Base-by-base conservation (phyloP, 2,888 invertebrate species). In the Helobdella robusta region DNA sequence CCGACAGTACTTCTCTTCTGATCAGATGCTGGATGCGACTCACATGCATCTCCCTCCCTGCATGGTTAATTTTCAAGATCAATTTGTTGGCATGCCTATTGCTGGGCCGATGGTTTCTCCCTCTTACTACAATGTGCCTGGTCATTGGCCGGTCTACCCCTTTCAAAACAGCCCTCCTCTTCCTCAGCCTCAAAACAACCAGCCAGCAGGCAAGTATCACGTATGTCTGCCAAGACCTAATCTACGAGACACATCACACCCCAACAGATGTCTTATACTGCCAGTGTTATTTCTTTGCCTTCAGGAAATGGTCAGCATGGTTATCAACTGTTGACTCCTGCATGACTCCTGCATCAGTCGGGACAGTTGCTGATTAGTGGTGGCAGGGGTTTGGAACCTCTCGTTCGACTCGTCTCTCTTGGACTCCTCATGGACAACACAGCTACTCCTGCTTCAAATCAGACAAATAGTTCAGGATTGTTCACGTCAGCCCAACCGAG, bases 321-420 rank as follows among this genome's bases (percentile, higher is more conserved):
- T 72, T 85, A 84, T 75, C 85, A 86, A 81, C 85, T 87, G 75
- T 84, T 87, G 77, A 32, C 66, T n/a, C 86, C 86, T 72, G 86
- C 87, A 67, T 87, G 86, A n/a, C n/a, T n/a, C 81, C 87, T 87
- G 78, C 85, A 85, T 77, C 85, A 87, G 78, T 87, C 86, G 81
- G 87, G 89, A 73, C 88, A 89, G 74, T 83, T 90, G 74, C 87
- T 91, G 75, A 89, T 90, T 88, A 87, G 88, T 74, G 83, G 83
- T 65, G 85, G 86, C 72, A 79, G 86, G 72, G 85, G 86, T 73
- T 81, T 86, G 68, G 78, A 84, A 74, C 73, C 84, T 77, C 91
- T 91, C 68, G n/a, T n/a, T n/a, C n/a, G n/a, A n/a, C n/a, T n/a
- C n/a, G 91, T 94, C 70, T 91, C 91, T 74, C 93, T 93, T 40